These are phyloP conservation scores for Mesorhabditis spiculigera DNA, from an alignment of 2,888 invertebrate genomes.

Conservation along the genomic window DNA sequence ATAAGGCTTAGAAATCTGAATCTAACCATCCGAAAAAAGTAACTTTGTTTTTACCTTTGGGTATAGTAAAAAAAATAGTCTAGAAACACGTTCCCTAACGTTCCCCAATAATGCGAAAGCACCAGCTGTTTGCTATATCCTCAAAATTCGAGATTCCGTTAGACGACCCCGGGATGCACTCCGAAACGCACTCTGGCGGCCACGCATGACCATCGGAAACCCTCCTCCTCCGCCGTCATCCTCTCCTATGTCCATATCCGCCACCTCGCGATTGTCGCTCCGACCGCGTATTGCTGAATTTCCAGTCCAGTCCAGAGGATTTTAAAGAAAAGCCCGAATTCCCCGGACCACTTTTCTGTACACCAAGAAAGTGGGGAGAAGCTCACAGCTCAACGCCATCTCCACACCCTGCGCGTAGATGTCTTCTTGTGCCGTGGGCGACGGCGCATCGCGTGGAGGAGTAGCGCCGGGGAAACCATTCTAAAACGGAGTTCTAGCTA, in stretches of 20 bases:
- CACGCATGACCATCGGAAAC: no score
- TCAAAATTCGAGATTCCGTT: no score
- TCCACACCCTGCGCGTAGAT: constrained; percentile 26
- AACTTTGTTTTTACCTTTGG: no score
- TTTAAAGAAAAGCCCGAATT: neutral
- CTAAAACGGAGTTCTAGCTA: neutral
- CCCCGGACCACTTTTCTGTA: neutral
- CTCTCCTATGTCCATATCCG: constrained; percentile 47
- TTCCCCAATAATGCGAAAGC: no score
- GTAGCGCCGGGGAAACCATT: constrained; percentile 26
- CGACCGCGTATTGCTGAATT: neutral
- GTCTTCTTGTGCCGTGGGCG: constrained; percentile 35
- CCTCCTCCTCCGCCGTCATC: constrained; percentile 20
- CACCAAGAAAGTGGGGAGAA: neutral
- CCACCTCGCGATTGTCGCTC: constrained; percentile 16
- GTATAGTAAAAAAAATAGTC: no score
- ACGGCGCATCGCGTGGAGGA: constrained; percentile 41
- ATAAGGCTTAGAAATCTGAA: no score
- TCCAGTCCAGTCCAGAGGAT: neutral
- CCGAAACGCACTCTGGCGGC: no score
- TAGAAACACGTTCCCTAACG: no score
- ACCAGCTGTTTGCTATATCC: no score
- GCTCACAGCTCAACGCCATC: constrained; percentile 18
- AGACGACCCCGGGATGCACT: no score
- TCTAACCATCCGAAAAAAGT: no score